Percentiles rank a stretch among this genome's conserved stretches.
phyloP scores from a whole-genome alignment of 2,888 invertebrate genomes.

The Drosophila kuntzei region DNA sequence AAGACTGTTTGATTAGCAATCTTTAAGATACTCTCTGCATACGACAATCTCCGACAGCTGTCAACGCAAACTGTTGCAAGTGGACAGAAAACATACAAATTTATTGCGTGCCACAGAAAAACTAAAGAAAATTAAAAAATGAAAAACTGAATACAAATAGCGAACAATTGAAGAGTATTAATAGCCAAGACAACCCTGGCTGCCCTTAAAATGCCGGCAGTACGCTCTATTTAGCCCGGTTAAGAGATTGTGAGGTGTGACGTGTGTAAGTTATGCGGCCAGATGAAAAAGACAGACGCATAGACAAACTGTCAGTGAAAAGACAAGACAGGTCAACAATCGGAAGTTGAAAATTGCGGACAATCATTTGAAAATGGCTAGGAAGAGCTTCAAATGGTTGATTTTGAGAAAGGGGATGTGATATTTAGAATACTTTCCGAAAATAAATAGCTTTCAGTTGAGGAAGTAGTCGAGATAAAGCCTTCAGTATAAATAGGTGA shows the following conservation, averaged over 20 bases:
- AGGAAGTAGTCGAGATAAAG: slow-evolving; percentile 10
- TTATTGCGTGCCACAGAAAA: slow-evolving; percentile 60
- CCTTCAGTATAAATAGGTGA: background rate
- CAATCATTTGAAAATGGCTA: slow-evolving; percentile 55
- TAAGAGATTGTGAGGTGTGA: slow-evolving; percentile 44
- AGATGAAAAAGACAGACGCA: slow-evolving; percentile 17
- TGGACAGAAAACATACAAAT: slow-evolving; percentile 67
- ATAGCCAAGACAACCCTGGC: slow-evolving; percentile 75
- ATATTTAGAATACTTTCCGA: slow-evolving; percentile 29
- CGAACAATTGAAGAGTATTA: slow-evolving; percentile 56
- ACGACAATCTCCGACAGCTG: slow-evolving; percentile 64
- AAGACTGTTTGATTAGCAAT: slow-evolving; percentile 17
- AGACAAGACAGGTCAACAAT: slow-evolving; percentile 46
- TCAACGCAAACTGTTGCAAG: slow-evolving; percentile 58
- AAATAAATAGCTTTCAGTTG: background rate
- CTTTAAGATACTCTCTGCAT: slow-evolving; percentile 40
- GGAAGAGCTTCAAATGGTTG: slow-evolving; percentile 32
- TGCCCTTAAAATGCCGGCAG: slow-evolving; percentile 77
- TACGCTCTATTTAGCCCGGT: slow-evolving; percentile 64
- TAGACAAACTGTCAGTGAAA: slow-evolving; percentile 28
- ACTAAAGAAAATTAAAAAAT: slow-evolving; percentile 12
- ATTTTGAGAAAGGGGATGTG: slow-evolving; percentile 29
- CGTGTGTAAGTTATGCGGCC: slow-evolving; percentile 49
- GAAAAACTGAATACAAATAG: slow-evolving; percentile 14
- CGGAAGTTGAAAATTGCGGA: slow-evolving; percentile 62